phyloP scores from a whole-genome alignment of 2,797 vertebrate genomes.

The Podarcis lilfordi region DNA sequence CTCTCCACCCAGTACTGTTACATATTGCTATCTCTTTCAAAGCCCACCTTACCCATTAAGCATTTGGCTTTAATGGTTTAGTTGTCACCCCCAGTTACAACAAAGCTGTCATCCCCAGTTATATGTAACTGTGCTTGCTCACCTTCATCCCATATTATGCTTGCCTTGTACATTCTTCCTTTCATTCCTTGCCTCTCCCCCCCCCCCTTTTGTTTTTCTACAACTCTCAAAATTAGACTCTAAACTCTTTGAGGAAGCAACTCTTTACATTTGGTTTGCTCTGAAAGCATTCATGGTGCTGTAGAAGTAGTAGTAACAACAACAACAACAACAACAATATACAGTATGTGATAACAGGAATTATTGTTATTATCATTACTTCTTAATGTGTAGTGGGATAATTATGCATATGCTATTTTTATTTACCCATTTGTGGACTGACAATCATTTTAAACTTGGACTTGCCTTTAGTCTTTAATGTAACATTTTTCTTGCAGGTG shows the following conservation, averaged over 20 bases:
- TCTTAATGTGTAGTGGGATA: neutral
- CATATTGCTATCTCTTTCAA: neutral
- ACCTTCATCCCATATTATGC: neutral
- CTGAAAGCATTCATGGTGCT: neutral
- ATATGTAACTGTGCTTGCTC: neutral
- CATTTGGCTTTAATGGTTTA: neutral
- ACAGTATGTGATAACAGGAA: neutral
- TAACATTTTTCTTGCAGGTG: neutral
- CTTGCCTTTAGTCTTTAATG: slow-evolving; percentile 22
- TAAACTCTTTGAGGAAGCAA: neutral
- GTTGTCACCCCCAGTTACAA: neutral
- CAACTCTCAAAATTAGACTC: neutral
- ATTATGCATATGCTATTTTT: neutral
- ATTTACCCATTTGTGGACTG: neutral
- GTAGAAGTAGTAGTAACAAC: neutral
- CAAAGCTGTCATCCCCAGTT: neutral
- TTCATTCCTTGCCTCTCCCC: neutral
- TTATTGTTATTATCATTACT: neutral
- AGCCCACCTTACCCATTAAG: neutral
- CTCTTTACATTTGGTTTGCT: neutral
- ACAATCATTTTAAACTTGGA: neutral
- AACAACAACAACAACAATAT: too few relatives aligned
- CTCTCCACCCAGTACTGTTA: neutral
- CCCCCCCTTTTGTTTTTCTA: neutral
- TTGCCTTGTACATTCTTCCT: neutral